Percentiles rank a stretch among this genome's conserved stretches.
Evolutionary conservation across 2,113 vertebrate genomes (phyloP).

Genomic region (Callaeas wilsoni): DNA sequence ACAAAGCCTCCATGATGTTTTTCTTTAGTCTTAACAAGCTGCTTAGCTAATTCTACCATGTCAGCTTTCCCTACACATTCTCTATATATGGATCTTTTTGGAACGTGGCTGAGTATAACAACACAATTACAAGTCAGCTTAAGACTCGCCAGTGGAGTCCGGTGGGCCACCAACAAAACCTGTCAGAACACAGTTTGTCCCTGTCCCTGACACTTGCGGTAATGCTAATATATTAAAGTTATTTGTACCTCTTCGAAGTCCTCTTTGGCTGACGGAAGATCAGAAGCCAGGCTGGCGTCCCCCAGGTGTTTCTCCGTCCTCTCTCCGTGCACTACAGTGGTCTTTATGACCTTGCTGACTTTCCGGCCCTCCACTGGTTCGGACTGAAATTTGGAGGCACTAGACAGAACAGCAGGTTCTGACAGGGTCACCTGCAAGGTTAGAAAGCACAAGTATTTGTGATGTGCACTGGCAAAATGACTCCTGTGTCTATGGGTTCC

Average conservation of each 20-base stretch:
- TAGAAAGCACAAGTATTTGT: neutral
- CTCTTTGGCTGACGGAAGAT: constrained; percentile 92
- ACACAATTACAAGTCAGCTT: neutral
- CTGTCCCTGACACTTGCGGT: rapidly evolving
- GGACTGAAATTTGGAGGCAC: constrained; percentile 82
- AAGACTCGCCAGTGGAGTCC: rapidly evolving
- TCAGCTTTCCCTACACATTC: neutral
- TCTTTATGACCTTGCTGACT: constrained; percentile 95
- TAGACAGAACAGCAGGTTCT: constrained; percentile 72
- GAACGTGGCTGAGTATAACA: rapidly evolving
- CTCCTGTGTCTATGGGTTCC: neutral
- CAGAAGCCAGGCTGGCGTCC: constrained; percentile 83
- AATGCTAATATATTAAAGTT: neutral
- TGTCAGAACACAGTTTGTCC: neutral
- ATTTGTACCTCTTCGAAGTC: constrained; percentile 91
- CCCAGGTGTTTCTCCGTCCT: constrained; percentile 87
- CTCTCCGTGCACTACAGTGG: constrained; percentile 86
- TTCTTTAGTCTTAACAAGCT: neutral
- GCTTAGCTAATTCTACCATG: neutral
- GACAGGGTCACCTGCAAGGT: constrained; percentile 80
- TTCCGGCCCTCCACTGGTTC: constrained; percentile 89
- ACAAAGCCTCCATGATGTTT: neutral
- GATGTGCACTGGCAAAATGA: neutral
- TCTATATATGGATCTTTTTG: neutral
- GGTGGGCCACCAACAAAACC: neutral